Conservation (phyloP, 1,140 invertebrate genomes). For the Drosophila aff. region DNA sequence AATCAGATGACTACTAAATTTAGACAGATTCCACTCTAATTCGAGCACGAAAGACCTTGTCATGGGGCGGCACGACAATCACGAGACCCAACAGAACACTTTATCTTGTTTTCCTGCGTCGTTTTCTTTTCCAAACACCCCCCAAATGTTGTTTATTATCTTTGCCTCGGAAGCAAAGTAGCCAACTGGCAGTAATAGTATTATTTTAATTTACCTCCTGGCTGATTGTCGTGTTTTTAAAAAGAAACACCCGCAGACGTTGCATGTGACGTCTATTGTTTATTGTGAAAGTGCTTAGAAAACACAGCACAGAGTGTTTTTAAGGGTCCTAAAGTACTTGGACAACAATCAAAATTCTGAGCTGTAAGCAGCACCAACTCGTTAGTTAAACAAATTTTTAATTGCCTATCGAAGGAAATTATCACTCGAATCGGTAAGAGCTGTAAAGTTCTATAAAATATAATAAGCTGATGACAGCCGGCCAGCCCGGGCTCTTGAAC, state of each 20-base stretch:
- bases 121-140: constrained; percentile 40
- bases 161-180: constrained; percentile 42
- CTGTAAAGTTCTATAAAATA: constrained; percentile 63
- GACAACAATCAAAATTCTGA: background rate
- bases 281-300: constrained; percentile 40
- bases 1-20: constrained; percentile 70
- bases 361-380: constrained; percentile 12
- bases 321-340: background rate
- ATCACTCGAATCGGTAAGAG: constrained; percentile 38
- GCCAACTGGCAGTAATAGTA: constrained; percentile 32
- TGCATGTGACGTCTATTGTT: constrained; percentile 41
- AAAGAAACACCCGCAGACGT: constrained; percentile 28
- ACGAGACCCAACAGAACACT: constrained; percentile 55
- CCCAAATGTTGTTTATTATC: constrained; percentile 52
- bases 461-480: constrained; percentile 55
- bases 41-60: constrained; percentile 31
- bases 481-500: constrained; percentile 52
- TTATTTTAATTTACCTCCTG: constrained; percentile 30
- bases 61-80: constrained; percentile 63
- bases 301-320: constrained; percentile 32
- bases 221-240: constrained; percentile 28
- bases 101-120: constrained; percentile 49
- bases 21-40: constrained; percentile 50
- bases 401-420: constrained; percentile 52
- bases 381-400: constrained; percentile 66